Evolutionary conservation across 2,797 vertebrate species (phyloP).

Genomic region (Pangasius mekongensis): DNA sequence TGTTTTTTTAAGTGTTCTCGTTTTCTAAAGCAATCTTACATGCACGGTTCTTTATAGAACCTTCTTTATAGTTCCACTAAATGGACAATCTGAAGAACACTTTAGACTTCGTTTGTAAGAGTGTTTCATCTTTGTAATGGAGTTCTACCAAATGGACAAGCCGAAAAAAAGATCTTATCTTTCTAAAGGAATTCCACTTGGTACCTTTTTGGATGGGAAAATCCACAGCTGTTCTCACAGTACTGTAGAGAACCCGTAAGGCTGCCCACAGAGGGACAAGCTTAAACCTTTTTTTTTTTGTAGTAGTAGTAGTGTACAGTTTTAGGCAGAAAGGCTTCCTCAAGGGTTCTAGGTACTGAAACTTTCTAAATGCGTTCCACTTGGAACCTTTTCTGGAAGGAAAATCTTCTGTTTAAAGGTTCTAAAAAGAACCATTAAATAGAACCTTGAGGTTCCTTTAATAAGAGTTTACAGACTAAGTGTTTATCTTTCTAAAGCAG

Average conservation of each 20-base stretch:
- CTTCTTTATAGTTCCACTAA: neutral
- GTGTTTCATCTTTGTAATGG: no score
- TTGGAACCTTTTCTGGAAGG: neutral
- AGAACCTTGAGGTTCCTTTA: neutral
- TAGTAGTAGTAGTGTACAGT: neutral
- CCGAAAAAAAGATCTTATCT: neutral
- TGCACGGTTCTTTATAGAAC: neutral
- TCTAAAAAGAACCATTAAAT: neutral
- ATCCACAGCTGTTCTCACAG: neutral
- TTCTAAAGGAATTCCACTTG: neutral
- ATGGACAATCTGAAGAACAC: no score
- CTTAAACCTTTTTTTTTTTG: neutral
- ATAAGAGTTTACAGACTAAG: neutral
- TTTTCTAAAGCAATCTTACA: neutral
- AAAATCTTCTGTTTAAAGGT: neutral
- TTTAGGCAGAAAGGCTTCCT: neutral
- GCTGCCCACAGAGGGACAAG: neutral
- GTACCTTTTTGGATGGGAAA: neutral
- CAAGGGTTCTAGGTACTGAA: neutral
- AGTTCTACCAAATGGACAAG: neutral
- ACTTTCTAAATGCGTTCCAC: neutral
- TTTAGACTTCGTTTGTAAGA: no score
- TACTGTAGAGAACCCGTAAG: neutral
- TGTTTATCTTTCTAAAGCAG: neutral
- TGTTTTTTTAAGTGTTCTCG: neutral